Conservation (phyloP, 2,797 vertebrate genomes). For the Sternotherus odoratus region DNA sequence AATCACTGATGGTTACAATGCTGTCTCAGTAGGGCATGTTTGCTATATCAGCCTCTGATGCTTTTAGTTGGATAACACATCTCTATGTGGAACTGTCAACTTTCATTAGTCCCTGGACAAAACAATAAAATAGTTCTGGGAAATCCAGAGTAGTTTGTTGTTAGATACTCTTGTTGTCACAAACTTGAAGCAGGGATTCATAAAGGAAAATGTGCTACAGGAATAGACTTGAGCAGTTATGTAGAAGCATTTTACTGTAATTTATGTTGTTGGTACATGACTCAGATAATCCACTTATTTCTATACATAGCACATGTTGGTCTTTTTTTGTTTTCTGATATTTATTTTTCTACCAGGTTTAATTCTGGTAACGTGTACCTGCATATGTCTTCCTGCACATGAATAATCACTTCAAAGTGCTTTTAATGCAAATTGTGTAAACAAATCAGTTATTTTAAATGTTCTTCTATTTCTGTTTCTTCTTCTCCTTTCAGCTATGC, state of each 20-base stretch:
- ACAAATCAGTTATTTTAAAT: not conserved
- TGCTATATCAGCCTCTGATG: not conserved
- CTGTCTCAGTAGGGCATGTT: not conserved
- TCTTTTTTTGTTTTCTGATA: not conserved
- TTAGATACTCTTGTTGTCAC: not conserved
- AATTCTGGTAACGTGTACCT: too few relatives aligned
- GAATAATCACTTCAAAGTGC: not conserved
- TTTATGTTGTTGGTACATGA: not conserved
- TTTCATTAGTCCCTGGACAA: not conserved
- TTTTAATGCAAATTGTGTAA: not conserved
- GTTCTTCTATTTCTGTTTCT: rapidly evolving
- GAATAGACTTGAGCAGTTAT: not conserved
- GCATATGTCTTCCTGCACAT: not conserved
- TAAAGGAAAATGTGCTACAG: not conserved
- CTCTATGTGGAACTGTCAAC: not conserved
- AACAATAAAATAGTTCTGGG: not conserved
- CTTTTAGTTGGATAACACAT: not conserved
- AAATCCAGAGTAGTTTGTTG: not conserved
- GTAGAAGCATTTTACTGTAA: not conserved
- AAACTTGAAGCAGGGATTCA: not conserved
- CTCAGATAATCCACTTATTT: not conserved
- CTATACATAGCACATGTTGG: not conserved
- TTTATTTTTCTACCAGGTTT: not conserved
- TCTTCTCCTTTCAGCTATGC: conserved; percentile 84
- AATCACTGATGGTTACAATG: not conserved